Conservation (phyloP, 2,888 invertebrate genomes). For the Diarsia rubi region DNA sequence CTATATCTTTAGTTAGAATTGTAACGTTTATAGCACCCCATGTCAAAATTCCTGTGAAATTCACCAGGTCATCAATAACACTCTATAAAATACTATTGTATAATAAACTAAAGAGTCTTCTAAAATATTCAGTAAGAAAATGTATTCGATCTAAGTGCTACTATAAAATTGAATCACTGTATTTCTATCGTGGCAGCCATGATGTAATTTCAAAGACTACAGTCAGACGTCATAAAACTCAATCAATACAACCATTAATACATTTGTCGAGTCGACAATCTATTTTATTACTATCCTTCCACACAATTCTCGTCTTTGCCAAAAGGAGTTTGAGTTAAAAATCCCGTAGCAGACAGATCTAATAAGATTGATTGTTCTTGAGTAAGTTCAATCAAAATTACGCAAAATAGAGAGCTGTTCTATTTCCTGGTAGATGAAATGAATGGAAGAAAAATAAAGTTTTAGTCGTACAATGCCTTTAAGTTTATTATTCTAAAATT, state of each 20-base stretch:
- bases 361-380: slow-evolving; percentile 63
- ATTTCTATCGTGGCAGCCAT: slow-evolving; percentile 37
- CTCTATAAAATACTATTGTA: slow-evolving; percentile 1
- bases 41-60: background rate
- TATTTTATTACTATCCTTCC: slow-evolving; percentile 56
- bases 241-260: slow-evolving; percentile 71
- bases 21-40: too few relatives aligned
- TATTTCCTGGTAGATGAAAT: slow-evolving; percentile 32
- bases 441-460: slow-evolving; percentile 10
- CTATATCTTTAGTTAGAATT: too few relatives aligned
- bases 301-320: slow-evolving; percentile 34
- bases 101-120: background rate
- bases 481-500: background rate
- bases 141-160: slow-evolving; percentile 58
- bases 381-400: slow-evolving; percentile 62
- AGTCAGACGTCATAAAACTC: slow-evolving; percentile 66
- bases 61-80: background rate
- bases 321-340: slow-evolving; percentile 29
- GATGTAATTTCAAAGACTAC: slow-evolving; percentile 59
- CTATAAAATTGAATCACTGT: slow-evolving; percentile 52
- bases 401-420: slow-evolving; percentile 44
- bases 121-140: slow-evolving; percentile 30
- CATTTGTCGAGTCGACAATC: slow-evolving; percentile 67
- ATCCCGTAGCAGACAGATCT: slow-evolving; percentile 13
- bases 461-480: too few relatives aligned